Evolutionary conservation across 2,797 vertebrate species (phyloP).

Genomic region (Philypnodon macrostomus): DNA sequence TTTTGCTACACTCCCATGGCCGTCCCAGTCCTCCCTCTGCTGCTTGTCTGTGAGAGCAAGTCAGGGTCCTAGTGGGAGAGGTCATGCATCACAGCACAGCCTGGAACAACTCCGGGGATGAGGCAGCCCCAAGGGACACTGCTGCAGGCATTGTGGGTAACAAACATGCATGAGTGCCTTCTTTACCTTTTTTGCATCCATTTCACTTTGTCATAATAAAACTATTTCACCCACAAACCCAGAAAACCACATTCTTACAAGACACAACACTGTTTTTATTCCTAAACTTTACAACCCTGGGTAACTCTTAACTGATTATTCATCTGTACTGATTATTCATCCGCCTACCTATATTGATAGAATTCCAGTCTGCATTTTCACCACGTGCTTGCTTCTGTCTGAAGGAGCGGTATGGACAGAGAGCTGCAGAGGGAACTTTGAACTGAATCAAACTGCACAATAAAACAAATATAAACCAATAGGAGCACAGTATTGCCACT

Average conservation of each 20-base stretch:
- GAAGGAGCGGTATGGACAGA: too few relatives aligned
- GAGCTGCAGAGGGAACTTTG: too few relatives aligned
- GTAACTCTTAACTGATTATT: neutral
- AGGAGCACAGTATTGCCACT: too few relatives aligned
- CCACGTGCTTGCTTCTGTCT: too few relatives aligned
- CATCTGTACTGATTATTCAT: too few relatives aligned
- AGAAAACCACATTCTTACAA: constrained; percentile 14
- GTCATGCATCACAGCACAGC: constrained; percentile 56
- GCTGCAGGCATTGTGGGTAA: constrained; percentile 27
- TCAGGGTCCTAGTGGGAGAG: constrained; percentile 51
- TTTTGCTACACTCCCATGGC: constrained; percentile 44
- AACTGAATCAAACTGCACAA: too few relatives aligned
- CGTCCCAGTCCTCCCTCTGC: constrained; percentile 36
- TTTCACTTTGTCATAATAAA: constrained; percentile 11
- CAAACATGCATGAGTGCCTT: constrained; percentile 1
- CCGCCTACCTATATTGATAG: too few relatives aligned
- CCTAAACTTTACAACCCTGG: constrained; percentile 10
- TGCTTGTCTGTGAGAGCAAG: constrained; percentile 53
- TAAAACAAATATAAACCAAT: too few relatives aligned
- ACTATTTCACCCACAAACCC: constrained; percentile 5
- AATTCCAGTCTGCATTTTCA: too few relatives aligned
- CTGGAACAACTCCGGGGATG: constrained; percentile 50
- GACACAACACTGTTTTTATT: neutral
- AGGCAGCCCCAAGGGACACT: constrained; percentile 42
- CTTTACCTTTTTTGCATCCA: constrained; percentile 13